Percentiles rank a stretch among this genome's conserved stretches.
These are phyloP conservation scores for Creontiades dilutus DNA, from an alignment of 2,888 invertebrate genomes.

Conservation along the genomic window DNA sequence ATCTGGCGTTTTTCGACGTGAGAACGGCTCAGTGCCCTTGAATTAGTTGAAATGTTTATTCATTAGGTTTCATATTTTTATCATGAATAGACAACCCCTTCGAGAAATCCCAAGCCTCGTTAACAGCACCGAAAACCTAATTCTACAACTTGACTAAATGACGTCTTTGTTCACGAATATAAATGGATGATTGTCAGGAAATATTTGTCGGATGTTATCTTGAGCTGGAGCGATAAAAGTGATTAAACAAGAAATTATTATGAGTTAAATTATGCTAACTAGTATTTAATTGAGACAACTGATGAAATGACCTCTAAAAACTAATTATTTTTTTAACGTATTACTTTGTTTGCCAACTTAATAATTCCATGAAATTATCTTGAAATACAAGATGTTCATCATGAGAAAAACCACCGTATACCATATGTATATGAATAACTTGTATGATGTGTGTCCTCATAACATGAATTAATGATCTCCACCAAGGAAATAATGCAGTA, in stretches of 20 bases:
- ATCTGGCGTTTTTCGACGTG: constrained; percentile 40
- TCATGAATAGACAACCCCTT: not conserved
- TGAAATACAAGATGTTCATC: too few relatives aligned
- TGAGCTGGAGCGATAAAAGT: not conserved
- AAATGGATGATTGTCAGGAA: not conserved
- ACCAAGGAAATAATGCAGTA: too few relatives aligned
- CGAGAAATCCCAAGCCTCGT: not conserved
- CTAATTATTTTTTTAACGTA: not conserved
- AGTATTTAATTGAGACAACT: not conserved
- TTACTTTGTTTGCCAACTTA: too few relatives aligned
- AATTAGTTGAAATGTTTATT: constrained; percentile 58
- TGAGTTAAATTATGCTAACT: not conserved
- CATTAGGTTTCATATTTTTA: constrained; percentile 67
- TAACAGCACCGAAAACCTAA: constrained; percentile 26
- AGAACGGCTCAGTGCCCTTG: constrained; percentile 41
- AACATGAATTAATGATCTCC: too few relatives aligned
- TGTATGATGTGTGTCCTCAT: too few relatives aligned
- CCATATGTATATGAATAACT: too few relatives aligned
- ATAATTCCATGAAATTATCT: too few relatives aligned
- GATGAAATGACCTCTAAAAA: not conserved
- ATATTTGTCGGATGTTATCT: not conserved
- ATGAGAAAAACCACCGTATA: too few relatives aligned
- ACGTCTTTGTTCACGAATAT: constrained; percentile 8
- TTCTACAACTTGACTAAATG: constrained; percentile 31
- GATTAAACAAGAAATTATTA: not conserved